Evolutionary conservation across 2,797 vertebrate genomes (phyloP), one percentile per base, ranked within the genome.

Genomic region (Falco columbarius): DNA sequence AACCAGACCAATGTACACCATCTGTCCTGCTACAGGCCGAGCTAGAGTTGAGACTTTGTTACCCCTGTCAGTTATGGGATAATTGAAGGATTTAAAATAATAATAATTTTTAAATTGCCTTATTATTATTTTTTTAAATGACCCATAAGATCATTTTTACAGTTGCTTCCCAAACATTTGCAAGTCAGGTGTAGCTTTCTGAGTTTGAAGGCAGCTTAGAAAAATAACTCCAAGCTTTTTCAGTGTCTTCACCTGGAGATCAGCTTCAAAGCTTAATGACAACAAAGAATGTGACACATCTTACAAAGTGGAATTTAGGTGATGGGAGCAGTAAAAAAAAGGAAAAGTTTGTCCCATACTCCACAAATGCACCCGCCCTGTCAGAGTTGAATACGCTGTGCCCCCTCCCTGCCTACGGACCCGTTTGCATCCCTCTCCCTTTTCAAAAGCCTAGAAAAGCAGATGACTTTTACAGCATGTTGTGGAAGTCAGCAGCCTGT

Each of bases 381-480:
- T 47, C 47, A 40, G n/a, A 67, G 29, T 30, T 76, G 47, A 24
- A 47, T 20, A 19, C 0, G 7, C 36, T 2, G 3, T 59, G 14
- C 29, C 6, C 12, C 1, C 42, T 40, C 27, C 30, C n/a, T 61
- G 29, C 34, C 68, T 30, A 1, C 14, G 13, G 26, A 8, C 27
- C 36, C 23, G 4, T 16, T 26, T 2, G 1, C 7, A 7, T 55
- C 29, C 19, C 36, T 74, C 44, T 67, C 27, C 27, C 14, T 71
- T 87, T 86, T 36, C 54, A 42, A 62, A 85, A 95, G 44, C 67
- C 38, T 29, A 7, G 52, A 70, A 55, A 27, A 83, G 27, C 29
- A 65, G 49, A 24, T 8, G 30, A 20, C 6, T 82, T 63, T 58
- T 73, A 10, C 8, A 70, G 70, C 7, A 2, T 0, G 0, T 65